phyloP scores from a whole-genome alignment of 2,113 vertebrate species.

The Turnix velox region DNA sequence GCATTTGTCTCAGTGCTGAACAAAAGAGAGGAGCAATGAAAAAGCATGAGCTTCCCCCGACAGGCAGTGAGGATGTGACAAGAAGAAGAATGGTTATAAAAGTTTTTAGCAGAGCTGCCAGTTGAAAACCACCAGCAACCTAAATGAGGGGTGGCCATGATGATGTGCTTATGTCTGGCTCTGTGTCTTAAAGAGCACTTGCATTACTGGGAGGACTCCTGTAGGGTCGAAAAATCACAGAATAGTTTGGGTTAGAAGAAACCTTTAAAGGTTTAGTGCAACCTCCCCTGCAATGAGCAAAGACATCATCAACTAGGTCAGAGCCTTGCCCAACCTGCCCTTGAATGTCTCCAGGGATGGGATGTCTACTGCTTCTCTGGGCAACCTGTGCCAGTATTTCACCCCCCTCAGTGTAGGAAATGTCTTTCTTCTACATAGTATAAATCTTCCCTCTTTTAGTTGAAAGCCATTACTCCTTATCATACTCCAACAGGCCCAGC shows the following conservation, averaged over 20 bases:
- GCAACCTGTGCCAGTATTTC: background rate
- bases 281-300: background rate
- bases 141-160: background rate
- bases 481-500: background rate
- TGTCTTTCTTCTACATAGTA: background rate
- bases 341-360: background rate
- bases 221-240: background rate
- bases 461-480: background rate
- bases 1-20: background rate
- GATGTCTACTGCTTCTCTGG: background rate
- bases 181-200: background rate
- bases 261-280: background rate
- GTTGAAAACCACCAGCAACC: background rate
- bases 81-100: background rate
- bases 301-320: background rate
- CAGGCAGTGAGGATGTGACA: background rate
- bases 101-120: background rate
- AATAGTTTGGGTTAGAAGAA: background rate
- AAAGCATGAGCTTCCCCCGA: background rate
- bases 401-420: background rate
- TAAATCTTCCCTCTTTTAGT: background rate
- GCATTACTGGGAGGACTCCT: background rate
- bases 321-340: background rate
- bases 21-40: background rate
- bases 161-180: background rate